phyloP scores from a whole-genome alignment of 1,140 invertebrate genomes.

The Drosophila tropicalis region DNA sequence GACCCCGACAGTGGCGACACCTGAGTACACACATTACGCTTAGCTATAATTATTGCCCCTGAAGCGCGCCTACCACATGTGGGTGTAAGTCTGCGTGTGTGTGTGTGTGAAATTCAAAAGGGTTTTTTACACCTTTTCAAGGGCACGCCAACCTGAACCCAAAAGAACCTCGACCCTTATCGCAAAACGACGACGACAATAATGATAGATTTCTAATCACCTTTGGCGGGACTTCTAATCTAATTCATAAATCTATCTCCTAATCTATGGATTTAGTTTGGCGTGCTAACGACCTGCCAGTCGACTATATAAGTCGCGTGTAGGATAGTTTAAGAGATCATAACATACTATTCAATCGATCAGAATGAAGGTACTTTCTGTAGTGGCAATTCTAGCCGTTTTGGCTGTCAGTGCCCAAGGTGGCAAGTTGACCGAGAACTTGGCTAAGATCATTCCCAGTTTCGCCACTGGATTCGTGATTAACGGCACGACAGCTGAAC shows the following conservation, averaged over 20 bases:
- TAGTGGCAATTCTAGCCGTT: slow-evolving; percentile 58
- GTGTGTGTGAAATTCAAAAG: slow-evolving; percentile 2
- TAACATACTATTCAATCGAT: background rate
- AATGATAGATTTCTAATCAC: slow-evolving; percentile 25
- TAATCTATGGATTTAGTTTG: slow-evolving; percentile 33
- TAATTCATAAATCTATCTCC: slow-evolving; percentile 63
- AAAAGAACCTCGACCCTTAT: slow-evolving; percentile 23
- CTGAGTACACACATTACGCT: slow-evolving; percentile 47
- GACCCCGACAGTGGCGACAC: slow-evolving; percentile 33
- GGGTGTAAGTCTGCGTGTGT: background rate
- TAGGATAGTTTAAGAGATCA: background rate
- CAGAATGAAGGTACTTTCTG: slow-evolving; percentile 70
- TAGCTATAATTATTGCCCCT: slow-evolving; percentile 5
- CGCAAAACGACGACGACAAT: background rate
- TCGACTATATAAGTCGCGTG: slow-evolving; percentile 41
- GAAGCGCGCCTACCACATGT: background rate
- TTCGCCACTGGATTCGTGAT: slow-evolving; percentile 74
- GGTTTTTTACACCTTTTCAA: slow-evolving; percentile 16
- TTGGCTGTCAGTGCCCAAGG: slow-evolving; percentile 56
- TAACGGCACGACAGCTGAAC: slow-evolving; percentile 73
- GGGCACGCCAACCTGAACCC: background rate
- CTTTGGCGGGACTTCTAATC: slow-evolving; percentile 10
- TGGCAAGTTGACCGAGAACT: slow-evolving; percentile 37
- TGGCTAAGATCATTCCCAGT: slow-evolving; percentile 63
- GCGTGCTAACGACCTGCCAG: background rate